Evolutionary conservation across 2,113 vertebrate species (phyloP), one percentile per base, ranked within the genome.

Genomic region (Callipepla squamata): DNA sequence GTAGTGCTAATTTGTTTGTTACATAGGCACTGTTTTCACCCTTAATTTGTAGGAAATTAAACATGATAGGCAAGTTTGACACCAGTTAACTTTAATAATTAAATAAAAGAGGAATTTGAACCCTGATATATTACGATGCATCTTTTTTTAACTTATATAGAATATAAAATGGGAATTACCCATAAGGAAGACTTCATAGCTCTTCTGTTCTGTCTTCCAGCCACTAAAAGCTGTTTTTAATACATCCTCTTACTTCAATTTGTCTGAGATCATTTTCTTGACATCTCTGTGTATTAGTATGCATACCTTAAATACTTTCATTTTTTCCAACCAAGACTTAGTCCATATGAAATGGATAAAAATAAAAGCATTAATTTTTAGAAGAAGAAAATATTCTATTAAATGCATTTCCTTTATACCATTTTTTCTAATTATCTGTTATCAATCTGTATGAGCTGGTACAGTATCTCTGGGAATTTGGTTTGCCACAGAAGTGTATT

Each of bases 1-100:
- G 51, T 88, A 87, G 42, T 40, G 68, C 15, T 77, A 73, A 21
- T 70, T 44, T 87, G 57, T 89, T 68, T 93, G 68, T 58, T 88
- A 87, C 58, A 61, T 69, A 67, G 30, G 75, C 77, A 80, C 72
- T 74, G 38, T 70, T 93, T 87, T 42, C 59, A 89, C 47, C 68
- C 59, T 34, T 50, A 93, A 87, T 93, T 89, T 89, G 82, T 28
- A 94, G 48, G 34, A 91, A 92, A 86, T 62, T 63, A 80, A 95
- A 90, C 10, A 15, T 6, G 6, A 0, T 36, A 40, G 7, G 11
- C 50, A 44, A 69, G 9, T 80, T 80, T 82, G 17, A 74, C 53
- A 80, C 7, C 18, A 77, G 23, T 51, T 80, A 81, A 53, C 34
- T 75, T 45, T 14, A 80, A 21, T 14, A 7, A 58, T 10, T 23